Base-by-base conservation (phyloP, 1,140 invertebrate genomes). In the Brachionus manjavacas region DNA sequence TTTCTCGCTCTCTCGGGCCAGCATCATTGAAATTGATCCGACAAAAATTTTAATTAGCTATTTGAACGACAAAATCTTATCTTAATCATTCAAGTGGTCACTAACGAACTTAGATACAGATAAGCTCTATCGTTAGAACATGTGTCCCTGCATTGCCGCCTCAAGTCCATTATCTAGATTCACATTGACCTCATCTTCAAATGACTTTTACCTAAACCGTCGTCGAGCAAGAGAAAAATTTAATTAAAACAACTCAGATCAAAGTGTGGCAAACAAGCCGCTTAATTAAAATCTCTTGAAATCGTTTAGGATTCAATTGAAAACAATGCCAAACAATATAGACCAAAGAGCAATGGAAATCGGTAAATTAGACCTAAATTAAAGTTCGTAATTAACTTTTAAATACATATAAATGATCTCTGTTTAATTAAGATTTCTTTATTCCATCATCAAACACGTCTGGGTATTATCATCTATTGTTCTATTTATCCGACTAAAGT, bases 371-470 rank as follows among this genome's bases (percentile, higher is more conserved):
- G 25, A 68, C 52, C 52, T 31, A 68, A 68, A 68, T 31, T 68
- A 68, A 68, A 68, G 31, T 68, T 68, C n/a, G 14, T 68, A 41
- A 72, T 72, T 72, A 72, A 72, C 20, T 72, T 72, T 39, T 72
- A 72, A 72, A 72, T 72, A 72, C 68, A 6, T 72, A 72, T 43
- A 72, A 72, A 72, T 72, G 68, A 72, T 72, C 68, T 72, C 68
- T 72, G 68, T 72, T 72, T 72, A 72, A 72, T 72, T 72, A 72
- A 72, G 35, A 72, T 39, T 72, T 72, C 39, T 72, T 68, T 68
- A 31, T 68, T 68, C 31, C 14, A 39, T 68, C 31, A 39, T 60
- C 25, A 31, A 68, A 68, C 14, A 39, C 68, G 68, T 72, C 68
- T 72, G 68, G 68, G 68, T 72, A 72, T 72, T 72, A 72, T 72